These are phyloP conservation scores for Leptinotarsa peninsularis DNA, from an alignment of 2,888 invertebrate genomes.

Conservation along the genomic window DNA sequence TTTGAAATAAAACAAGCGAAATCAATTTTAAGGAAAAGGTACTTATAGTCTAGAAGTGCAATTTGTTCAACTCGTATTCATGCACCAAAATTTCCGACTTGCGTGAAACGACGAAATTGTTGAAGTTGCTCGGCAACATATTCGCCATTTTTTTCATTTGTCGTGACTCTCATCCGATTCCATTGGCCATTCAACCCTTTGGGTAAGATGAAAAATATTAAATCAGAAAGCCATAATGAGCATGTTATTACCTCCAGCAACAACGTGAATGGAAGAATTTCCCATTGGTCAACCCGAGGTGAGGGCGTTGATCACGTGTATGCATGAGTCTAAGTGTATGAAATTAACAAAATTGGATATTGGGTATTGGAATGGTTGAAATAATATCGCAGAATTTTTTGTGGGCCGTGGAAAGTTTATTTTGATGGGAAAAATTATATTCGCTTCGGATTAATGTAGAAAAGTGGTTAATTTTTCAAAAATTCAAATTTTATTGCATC, in stretches of 20 bases:
- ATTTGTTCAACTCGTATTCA: too few species aligned
- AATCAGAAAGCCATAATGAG: background rate
- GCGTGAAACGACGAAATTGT: too few species aligned
- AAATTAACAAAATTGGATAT: slow-evolving; percentile 8
- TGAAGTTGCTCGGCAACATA: too few species aligned
- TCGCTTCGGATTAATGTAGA: too few species aligned
- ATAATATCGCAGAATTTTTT: background rate
- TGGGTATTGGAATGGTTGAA: background rate
- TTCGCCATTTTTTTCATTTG: too few species aligned
- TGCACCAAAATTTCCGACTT: too few species aligned
- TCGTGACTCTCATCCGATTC: background rate
- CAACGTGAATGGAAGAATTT: background rate
- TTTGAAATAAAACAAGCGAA: too few species aligned
- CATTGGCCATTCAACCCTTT: background rate
- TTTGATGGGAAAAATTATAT: too few species aligned
- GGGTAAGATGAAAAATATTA: background rate
- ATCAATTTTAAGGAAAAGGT: too few species aligned
- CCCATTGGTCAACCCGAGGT: background rate
- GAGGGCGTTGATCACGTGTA: slow-evolving; percentile 9
- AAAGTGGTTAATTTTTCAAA: too few species aligned
- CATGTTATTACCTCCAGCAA: slow-evolving; percentile 10
- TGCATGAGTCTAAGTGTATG: background rate
- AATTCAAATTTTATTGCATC: too few species aligned
- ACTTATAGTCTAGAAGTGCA: too few species aligned
- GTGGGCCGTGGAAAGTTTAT: background rate